Evolutionary conservation across 2,888 invertebrate species (phyloP), one percentile per base, ranked within the genome.

Genomic region (Carabus problematicus): DNA sequence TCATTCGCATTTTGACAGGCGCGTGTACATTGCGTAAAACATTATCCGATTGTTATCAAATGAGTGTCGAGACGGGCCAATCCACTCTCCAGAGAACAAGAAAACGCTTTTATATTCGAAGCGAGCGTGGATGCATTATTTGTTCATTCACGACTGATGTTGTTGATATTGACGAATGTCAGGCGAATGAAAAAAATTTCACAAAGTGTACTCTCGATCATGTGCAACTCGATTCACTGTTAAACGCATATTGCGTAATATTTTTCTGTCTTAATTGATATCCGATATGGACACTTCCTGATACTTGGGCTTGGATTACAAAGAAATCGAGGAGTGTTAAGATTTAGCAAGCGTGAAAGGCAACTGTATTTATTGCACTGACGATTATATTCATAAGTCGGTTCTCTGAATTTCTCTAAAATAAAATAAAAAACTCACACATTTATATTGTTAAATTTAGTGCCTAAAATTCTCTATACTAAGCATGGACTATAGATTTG

Each of bases 11-110:
- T 61, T 61, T 61, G 61, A 61, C 61, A 61, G 29, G 61, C 39
- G 45, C 61, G 49, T 39, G 47, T 61, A 61, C 47, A 61, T 61
- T 61, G 61, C 49, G 61, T 47, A 61, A 61, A 12, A 4, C 45
- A 42, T 40, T 61, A 61, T 49, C 61, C 61, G 61, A 61, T 61
- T 61, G 61, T 61, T 47, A 61, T 61, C 61, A 29, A 29, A 29
- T 29, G 29, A 29, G 29, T 29, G 29, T 29, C 29, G 29, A 29
- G 29, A 29, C 29, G 6, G 29, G 29, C 29, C 29, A 29, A 29
- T 6, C 29, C 29, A 29, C 29, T 29, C 29, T 29, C 2, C 6
- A 29, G 3, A 29, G 29, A 29, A 29, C 29, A 29, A 29, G 29
- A 29, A 29, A 29, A 29, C 29, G 29, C 29, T 29, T 29, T 29